These are phyloP conservation scores for Epirrhoe tristata DNA, from an alignment of 2,888 invertebrate genomes.

Conservation along the genomic window DNA sequence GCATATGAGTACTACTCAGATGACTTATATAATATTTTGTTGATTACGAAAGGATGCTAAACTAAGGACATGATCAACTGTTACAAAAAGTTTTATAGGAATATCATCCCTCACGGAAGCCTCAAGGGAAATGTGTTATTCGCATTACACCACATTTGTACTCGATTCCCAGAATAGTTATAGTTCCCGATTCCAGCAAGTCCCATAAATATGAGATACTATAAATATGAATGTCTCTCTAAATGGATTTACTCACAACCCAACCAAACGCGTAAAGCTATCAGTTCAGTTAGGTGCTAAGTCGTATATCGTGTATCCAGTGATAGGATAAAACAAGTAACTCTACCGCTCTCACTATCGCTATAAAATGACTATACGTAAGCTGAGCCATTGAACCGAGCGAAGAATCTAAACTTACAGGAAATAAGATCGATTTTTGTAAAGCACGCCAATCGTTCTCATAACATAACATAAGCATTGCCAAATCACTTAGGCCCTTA, in stretches of 20 bases:
- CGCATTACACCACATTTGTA: neutral
- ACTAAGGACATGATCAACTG: neutral
- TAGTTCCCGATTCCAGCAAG: neutral
- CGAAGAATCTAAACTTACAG: too few species aligned
- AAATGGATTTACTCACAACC: constrained; percentile 5
- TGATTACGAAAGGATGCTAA: too few species aligned
- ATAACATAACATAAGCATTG: too few species aligned
- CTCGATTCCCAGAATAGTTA: neutral
- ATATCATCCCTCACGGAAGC: neutral
- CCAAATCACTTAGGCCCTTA: too few species aligned
- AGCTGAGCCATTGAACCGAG: too few species aligned
- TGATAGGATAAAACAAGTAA: too few species aligned
- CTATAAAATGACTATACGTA: too few species aligned
- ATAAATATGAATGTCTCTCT: neutral
- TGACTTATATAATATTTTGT: too few species aligned
- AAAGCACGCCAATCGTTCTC: too few species aligned
- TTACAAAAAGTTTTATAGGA: neutral
- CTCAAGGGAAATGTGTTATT: neutral
- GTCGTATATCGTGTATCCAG: neutral
- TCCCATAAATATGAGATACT: constrained; percentile 4
- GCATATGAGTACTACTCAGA: too few species aligned
- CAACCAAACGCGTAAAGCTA: neutral
- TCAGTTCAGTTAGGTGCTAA: neutral
- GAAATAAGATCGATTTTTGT: too few species aligned
- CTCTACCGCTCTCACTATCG: too few species aligned